phyloP scores from a whole-genome alignment of 1,140 invertebrate species.

The Hycleus phaleratus region DNA sequence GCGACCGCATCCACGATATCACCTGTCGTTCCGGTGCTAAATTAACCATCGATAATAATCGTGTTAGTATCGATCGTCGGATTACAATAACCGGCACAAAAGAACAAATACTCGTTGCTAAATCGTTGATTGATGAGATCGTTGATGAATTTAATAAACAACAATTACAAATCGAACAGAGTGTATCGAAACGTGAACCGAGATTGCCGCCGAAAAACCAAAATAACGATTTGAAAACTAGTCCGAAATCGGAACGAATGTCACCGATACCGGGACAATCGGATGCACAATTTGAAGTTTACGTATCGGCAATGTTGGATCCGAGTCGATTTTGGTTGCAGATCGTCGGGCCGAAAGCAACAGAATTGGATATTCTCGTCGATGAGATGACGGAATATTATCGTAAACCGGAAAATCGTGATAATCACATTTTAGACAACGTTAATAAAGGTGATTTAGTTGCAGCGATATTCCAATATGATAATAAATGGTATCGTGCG shows the following conservation, averaged over 20 bases:
- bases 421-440: constrained; percentile 48
- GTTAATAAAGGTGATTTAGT: constrained; percentile 66
- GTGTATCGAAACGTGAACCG: constrained; percentile 45
- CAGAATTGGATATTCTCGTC: constrained; percentile 64
- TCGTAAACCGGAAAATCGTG: constrained; percentile 50
- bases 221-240: constrained; percentile 29
- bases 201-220: constrained; percentile 38
- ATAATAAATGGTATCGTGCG: constrained; percentile 61
- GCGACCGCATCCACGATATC: constrained; percentile 63
- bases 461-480: constrained; percentile 65
- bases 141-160: constrained; percentile 48
- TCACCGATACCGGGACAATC: constrained; percentile 34
- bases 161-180: constrained; percentile 43
- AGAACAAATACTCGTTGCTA: constrained; percentile 48
- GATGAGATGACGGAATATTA: constrained; percentile 75
- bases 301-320: constrained; percentile 70
- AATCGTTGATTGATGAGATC: constrained; percentile 52
- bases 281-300: constrained; percentile 64
- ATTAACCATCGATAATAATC: constrained; percentile 41
- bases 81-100: constrained; percentile 44
- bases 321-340: constrained; percentile 80
- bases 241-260: constrained; percentile 32
- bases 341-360: constrained; percentile 59
- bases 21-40: constrained; percentile 55
- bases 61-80: constrained; percentile 18